phyloP scores from a whole-genome alignment of 2,797 vertebrate species.

The Triplophysa bombifrons region DNA sequence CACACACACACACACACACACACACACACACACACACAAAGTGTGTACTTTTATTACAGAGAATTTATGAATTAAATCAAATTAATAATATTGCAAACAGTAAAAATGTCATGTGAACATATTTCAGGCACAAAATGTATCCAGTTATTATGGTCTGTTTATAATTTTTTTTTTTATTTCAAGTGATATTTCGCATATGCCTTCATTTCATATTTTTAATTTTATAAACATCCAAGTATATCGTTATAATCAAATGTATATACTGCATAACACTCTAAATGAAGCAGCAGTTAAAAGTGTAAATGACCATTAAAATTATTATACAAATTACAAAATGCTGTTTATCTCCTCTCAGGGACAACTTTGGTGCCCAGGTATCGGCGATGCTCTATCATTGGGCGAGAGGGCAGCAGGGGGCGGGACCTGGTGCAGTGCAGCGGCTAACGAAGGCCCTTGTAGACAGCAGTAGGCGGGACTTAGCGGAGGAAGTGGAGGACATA shows the following conservation, averaged over 20 bases:
- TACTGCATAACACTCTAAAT: not conserved
- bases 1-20: constrained; percentile 38
- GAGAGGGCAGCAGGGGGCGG: constrained; percentile 74
- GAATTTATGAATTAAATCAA: too few species aligned
- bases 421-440: constrained; percentile 73
- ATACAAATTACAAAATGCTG: not conserved
- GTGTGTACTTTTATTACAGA: constrained; percentile 7
- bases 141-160: too few species aligned
- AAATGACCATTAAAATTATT: not conserved
- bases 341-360: constrained; percentile 73
- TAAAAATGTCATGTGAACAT: too few species aligned
- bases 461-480: constrained; percentile 86
- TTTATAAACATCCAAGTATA: too few species aligned
- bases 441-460: constrained; percentile 83
- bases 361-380: constrained; percentile 84
- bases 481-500: constrained; percentile 87
- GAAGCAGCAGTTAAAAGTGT: not conserved
- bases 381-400: constrained; percentile 96
- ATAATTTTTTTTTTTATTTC: too few species aligned
- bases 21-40: constrained; percentile 19
- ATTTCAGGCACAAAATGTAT: not conserved
- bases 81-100: too few species aligned
- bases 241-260: too few species aligned
- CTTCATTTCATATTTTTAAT: too few species aligned
- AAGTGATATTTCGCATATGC: too few species aligned